These are phyloP conservation scores for Tupiocoris notatus DNA, from an alignment of 2,888 invertebrate genomes.

Conservation along the genomic window DNA sequence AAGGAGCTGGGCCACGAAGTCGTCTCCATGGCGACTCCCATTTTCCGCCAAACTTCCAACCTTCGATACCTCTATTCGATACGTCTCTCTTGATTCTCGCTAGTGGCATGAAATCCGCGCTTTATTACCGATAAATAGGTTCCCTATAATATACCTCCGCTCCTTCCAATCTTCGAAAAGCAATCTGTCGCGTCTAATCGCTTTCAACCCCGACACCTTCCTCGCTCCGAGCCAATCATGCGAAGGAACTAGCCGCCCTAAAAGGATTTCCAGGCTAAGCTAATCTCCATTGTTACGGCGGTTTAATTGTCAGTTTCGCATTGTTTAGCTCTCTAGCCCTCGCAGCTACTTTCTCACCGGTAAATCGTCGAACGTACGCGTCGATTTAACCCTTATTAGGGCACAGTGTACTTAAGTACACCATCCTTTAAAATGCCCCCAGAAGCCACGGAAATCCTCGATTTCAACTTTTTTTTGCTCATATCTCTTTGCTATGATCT, in stretches of 20 bases:
- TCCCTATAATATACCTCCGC: conserved; percentile 21
- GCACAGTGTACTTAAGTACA: too few species aligned
- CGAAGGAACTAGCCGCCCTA: not conserved
- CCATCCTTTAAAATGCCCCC: too few species aligned
- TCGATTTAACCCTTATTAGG: too few species aligned
- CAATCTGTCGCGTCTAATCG: conserved; percentile 42
- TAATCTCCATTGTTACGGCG: not conserved
- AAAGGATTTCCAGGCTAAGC: not conserved
- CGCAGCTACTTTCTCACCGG: too few species aligned
- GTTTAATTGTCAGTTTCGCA: not conserved
- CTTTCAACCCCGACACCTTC: conserved; percentile 16
- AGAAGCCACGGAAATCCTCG: too few species aligned
- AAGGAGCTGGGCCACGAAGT: conserved; percentile 1
- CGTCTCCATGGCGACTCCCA: conserved; percentile 27
- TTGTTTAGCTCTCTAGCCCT: not conserved
- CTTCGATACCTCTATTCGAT: not conserved
- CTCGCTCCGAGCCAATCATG: not conserved
- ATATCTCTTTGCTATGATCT: too few species aligned
- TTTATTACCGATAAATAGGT: conserved; percentile 43
- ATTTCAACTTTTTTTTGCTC: too few species aligned
- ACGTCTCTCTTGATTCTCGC: not conserved
- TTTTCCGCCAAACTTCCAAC: not conserved
- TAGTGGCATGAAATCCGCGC: conserved; percentile 21
- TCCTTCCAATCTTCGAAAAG: not conserved
- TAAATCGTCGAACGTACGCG: too few species aligned